Base-by-base conservation (phyloP, 2,797 vertebrate genomes). In the Sternotherus odoratus region DNA sequence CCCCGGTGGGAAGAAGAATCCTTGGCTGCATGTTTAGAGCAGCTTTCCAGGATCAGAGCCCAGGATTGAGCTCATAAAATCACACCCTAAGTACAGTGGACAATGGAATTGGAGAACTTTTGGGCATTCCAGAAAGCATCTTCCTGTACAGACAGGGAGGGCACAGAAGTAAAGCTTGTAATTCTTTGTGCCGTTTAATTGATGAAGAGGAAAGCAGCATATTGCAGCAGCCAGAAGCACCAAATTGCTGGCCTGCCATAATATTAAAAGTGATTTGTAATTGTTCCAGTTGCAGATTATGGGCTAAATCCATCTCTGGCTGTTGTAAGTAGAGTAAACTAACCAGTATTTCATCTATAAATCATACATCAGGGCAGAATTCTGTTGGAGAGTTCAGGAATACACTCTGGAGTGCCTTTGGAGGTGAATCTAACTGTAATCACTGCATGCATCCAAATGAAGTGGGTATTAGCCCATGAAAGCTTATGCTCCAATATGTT, bases 281-380 rank as follows among this genome's bases (percentile, higher is more conserved):
- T 12, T 48, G 57, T 66, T 86, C 23, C 30, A 0, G 0, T 4
- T n/a, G 39, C 85, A 87, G 48, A 72, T 6, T 6, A 21, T 0
- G 1, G 75, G 46, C 11, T 86, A 83, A 82, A 53, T 83, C 46
- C 63, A 36, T 48, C 50, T 53, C 66, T 39, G 36, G 43, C 23
- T 50, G n/a, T 66, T 51, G 83, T 0, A 21, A 46, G 77, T 24
- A 26, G 19, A 1, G 33, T 6, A 23, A 36, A 77, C 21, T 49
- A 50, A 50, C 36, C 23, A 26, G 13, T 11, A 49, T 36, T 69
- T 24, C 0, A 16, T 48, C 50, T 48, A 60, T 12, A 83, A 24
- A 66, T 49, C 54, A 78, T 2, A 66, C 49, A 5, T 28, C 26
- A 1, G 50, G 11, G 19, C 12, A 72, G 13, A 90, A 86, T 74